Percentiles rank a stretch among this genome's conserved stretches.
Conservation (phyloP, 2,113 vertebrate genomes). For the western clawed frog (Xenopus tropicalis) region UCB_Xtro_10.0 CM004445.2:15754001-15754500, state of each 20-base stretch:
- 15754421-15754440: too few relatives aligned
- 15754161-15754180: conserved; percentile 20
- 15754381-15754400: too few relatives aligned
- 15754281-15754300: background rate
- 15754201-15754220: background rate
- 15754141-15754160: conserved; percentile 14
- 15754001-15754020: too few relatives aligned
- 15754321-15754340: too few relatives aligned
- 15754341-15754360: too few relatives aligned
- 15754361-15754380: too few relatives aligned
- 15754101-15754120: background rate
- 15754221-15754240: conserved; percentile 15
- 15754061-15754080: background rate
- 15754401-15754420: too few relatives aligned
- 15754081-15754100: background rate
- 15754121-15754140: background rate
- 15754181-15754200: conserved; percentile 13
- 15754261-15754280: background rate
- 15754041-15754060: too few relatives aligned
- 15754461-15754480: too few relatives aligned
- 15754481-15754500: too few relatives aligned
- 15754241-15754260: conserved; percentile 6
- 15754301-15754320: background rate
- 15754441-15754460: too few relatives aligned
- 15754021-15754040: too few relatives aligned